These are phyloP conservation scores for Epinotia nisella DNA, from an alignment of 2,888 invertebrate species.

Conservation along the genomic window DNA sequence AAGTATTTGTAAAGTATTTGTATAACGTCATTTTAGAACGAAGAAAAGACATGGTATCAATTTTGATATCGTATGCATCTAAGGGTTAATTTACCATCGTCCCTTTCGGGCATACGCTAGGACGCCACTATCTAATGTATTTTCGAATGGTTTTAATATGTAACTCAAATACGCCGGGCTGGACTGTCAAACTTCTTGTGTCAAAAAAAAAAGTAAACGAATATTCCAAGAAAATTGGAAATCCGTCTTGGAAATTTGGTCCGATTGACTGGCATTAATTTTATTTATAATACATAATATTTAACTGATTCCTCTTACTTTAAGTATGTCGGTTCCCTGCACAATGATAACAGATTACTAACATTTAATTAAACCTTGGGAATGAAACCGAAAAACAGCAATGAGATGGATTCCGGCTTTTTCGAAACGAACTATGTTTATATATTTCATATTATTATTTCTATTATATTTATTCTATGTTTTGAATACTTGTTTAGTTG, in stretches of 20 bases:
- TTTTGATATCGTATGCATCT: too few relatives aligned
- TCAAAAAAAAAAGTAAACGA: not conserved
- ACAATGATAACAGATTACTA: slow-evolving; percentile 27
- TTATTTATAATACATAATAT: not conserved
- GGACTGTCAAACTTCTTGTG: not conserved
- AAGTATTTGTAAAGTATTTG: too few relatives aligned
- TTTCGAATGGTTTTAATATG: not conserved
- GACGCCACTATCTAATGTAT: too few relatives aligned
- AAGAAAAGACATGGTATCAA: too few relatives aligned
- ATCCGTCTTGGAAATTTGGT: not conserved
- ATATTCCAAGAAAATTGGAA: not conserved
- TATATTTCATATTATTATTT: slow-evolving; percentile 76
- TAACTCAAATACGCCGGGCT: slow-evolving; percentile 2
- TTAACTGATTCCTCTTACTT: not conserved
- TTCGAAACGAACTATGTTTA: slow-evolving; percentile 76
- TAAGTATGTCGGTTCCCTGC: not conserved
- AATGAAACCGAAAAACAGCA: slow-evolving; percentile 72
- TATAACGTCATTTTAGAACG: too few relatives aligned
- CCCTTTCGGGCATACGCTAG: too few relatives aligned
- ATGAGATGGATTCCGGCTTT: slow-evolving; percentile 77
- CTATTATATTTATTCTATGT: slow-evolving; percentile 79
- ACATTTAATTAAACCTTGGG: slow-evolving; percentile 48
- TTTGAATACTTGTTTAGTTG: slow-evolving; percentile 78
- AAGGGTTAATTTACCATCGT: too few relatives aligned
- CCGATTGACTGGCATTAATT: not conserved